Conservation (phyloP, 2,888 invertebrate species). For the Thecocarcelia acutangulata region DNA sequence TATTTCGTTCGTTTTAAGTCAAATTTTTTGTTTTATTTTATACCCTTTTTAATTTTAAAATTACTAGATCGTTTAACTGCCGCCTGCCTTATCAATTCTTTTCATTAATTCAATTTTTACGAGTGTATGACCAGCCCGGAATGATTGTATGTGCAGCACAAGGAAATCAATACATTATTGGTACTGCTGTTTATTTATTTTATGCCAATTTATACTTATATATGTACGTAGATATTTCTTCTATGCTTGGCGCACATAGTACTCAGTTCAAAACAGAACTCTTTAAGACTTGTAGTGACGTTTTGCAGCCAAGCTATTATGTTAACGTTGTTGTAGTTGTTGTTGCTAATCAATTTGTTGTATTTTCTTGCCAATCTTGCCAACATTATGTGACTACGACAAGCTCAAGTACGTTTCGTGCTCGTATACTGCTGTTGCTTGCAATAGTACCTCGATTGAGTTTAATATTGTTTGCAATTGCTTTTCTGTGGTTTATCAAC, state of each 20-base stretch:
- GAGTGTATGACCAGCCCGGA: neutral
- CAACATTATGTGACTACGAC: conserved; percentile 36
- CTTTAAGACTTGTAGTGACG: conserved; percentile 52
- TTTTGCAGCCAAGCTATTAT: conserved; percentile 47
- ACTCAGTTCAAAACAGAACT: neutral
- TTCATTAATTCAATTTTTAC: conserved; percentile 5
- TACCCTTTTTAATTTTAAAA: conserved; percentile 1
- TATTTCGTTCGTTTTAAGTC: neutral
- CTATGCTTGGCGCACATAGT: conserved; percentile 27
- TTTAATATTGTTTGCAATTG: conserved; percentile 67
- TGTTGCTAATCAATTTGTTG: conserved; percentile 70
- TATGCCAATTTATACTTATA: conserved; percentile 21
- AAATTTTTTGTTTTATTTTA: neutral
- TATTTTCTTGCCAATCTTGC: conserved; percentile 41
- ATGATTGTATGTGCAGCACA: conserved; percentile 26
- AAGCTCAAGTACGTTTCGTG: conserved; percentile 9
- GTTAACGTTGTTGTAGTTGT: conserved; percentile 57
- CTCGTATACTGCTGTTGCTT: neutral
- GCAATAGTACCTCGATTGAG: conserved; percentile 38
- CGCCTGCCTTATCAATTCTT: conserved; percentile 65
- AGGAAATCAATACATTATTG: conserved; percentile 51
- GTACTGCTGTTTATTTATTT: conserved; percentile 47
- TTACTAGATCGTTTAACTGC: conserved; percentile 24
- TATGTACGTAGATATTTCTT: conserved; percentile 14
- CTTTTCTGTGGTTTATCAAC: conserved; percentile 77